A percentile compares a stretch with the other conserved stretches of the same genome.
Evolutionary conservation across 64 coral and sea anemone species (phyloP).

Genomic region (Dendrophyllia cribrosa): DNA sequence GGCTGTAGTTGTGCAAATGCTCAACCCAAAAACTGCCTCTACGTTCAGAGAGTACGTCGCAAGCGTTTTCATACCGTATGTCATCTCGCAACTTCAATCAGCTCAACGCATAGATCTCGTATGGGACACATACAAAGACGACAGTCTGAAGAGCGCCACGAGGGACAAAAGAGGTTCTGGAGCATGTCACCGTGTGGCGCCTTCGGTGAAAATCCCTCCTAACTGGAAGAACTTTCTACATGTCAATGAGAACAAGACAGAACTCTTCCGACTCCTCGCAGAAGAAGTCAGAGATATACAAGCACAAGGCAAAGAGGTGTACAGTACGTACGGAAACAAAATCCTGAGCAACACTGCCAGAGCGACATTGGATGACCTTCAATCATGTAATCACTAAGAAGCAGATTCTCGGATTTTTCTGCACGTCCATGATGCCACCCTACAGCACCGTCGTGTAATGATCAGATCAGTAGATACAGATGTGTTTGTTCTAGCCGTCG

Average conservation of each 20-base stretch:
- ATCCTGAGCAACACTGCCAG: not conserved
- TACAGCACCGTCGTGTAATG: slow-evolving; percentile 3
- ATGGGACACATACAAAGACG: slow-evolving; percentile 43
- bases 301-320: slow-evolving; percentile 21
- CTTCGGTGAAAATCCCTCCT: slow-evolving; percentile 16
- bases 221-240: slow-evolving; percentile 62
- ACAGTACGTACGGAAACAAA: not conserved
- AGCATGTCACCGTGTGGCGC: slow-evolving; percentile 23
- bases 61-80: slow-evolving; percentile 32
- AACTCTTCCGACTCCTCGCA: slow-evolving; percentile 54
- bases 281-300: not conserved
- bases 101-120: slow-evolving; percentile 56
- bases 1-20: slow-evolving; percentile 50
- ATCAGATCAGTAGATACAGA: slow-evolving; percentile 34
- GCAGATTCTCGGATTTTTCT: too few relatives aligned
- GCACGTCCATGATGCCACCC: too few relatives aligned
- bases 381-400: too few relatives aligned
- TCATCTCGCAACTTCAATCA: slow-evolving; percentile 24
- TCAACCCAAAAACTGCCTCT: slow-evolving; percentile 38
- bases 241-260: slow-evolving; percentile 50
- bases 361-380: too few relatives aligned
- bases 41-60: slow-evolving; percentile 53
- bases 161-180: slow-evolving; percentile 49
- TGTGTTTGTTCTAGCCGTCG: slow-evolving; percentile 44
- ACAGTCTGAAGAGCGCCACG: slow-evolving; percentile 50